Conservation (phyloP, 2,113 vertebrate genomes). For the Theropithecus gelada region DNA sequence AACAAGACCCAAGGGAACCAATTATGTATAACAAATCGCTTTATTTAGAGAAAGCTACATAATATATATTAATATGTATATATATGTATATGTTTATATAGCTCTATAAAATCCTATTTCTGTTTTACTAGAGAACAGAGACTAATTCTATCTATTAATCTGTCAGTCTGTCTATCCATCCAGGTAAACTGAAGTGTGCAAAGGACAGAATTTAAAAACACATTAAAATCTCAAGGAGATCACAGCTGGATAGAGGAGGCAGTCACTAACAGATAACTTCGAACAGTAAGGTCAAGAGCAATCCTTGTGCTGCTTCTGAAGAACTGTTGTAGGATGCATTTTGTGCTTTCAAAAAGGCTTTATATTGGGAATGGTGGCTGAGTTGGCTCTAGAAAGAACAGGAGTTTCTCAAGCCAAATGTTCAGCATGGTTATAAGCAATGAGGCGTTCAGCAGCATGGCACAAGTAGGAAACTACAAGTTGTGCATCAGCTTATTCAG, state of each 20-base stretch:
- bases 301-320: neutral
- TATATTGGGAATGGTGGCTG: neutral
- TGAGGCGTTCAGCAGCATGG: neutral
- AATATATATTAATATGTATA: neutral
- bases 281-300: neutral
- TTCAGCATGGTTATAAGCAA: neutral
- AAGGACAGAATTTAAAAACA: neutral
- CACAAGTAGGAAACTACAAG: neutral
- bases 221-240: neutral
- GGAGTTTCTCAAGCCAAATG: neutral
- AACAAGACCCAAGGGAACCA: fast-evolving
- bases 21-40: neutral
- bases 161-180: neutral
- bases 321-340: neutral
- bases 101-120: neutral
- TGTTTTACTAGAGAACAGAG: neutral
- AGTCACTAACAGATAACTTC: neutral
- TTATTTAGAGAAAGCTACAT: neutral
- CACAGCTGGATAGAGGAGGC: neutral
- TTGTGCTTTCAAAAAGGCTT: neutral
- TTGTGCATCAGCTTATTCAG: neutral
- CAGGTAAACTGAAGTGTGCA: neutral
- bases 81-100: neutral
- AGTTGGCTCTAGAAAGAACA: neutral
- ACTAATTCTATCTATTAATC: neutral